phyloP scores from a whole-genome alignment of 2,888 invertebrate genomes.

The Torymus texanus region DNA sequence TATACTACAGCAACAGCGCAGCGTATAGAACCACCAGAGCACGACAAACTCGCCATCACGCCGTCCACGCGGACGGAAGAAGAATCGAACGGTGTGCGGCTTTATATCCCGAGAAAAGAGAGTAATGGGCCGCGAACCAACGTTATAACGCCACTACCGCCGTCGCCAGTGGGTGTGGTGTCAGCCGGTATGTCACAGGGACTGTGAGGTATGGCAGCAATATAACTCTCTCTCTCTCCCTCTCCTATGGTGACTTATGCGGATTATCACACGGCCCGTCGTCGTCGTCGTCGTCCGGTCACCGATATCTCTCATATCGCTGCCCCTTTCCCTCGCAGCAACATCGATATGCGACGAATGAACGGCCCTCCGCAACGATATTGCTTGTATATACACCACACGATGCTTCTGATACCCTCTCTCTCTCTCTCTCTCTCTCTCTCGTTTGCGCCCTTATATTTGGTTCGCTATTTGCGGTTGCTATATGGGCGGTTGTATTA shows the following conservation, averaged over 20 bases:
- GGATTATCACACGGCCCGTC: constrained; percentile 66
- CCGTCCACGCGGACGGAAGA: background rate
- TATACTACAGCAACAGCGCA: too few species aligned
- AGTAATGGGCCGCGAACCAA: constrained; percentile 56
- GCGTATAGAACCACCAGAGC: background rate
- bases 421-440: background rate
- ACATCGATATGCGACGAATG: constrained; percentile 75
- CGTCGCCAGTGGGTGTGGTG: constrained; percentile 61
- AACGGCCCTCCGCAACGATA: constrained; percentile 64
- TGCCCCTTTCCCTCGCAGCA: constrained; percentile 58
- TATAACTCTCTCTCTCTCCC: constrained; percentile 61
- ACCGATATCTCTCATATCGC: constrained; percentile 73
- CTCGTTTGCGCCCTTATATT: constrained; percentile 9
- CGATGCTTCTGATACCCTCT: background rate
- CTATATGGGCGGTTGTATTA: constrained; percentile 62
- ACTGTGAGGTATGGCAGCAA: constrained; percentile 71
- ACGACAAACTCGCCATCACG: background rate
- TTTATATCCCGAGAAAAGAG: constrained; percentile 48
- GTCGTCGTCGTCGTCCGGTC: constrained; percentile 54
- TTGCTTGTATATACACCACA: constrained; percentile 21
- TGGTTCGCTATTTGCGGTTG: constrained; percentile 11
- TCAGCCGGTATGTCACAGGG: constrained; percentile 68
- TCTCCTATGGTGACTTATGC: constrained; percentile 65
- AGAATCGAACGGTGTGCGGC: too few species aligned
- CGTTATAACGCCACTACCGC: too few species aligned